Evolutionary conservation across 2,888 invertebrate genomes (phyloP), one percentile per base, ranked within the genome.

Genomic region (Campaea margaritaria): DNA sequence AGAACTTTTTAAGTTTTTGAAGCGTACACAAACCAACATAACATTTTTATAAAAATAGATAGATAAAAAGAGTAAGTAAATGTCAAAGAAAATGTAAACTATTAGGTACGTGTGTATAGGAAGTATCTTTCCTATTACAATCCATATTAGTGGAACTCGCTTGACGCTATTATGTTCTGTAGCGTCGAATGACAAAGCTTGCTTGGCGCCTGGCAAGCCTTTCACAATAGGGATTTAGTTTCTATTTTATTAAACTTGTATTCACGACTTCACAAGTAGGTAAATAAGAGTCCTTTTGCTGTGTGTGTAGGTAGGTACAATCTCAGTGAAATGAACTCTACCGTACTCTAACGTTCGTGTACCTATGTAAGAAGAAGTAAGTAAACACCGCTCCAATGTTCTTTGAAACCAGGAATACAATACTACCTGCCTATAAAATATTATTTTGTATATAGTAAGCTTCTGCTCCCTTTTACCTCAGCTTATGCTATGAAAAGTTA

Each of bases 161-260:
- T 28, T 76, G 78, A 83, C 76, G 69, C 69, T 79, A 83, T 10
- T 36, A 31, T 7, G 31, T 3, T 81, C 77, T 74, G 73, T 73
- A 76, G 82, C 78, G 77, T 87, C 85, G 72, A 74, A 78, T 89
- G 82, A 87, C 87, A 86, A 81, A 77, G 81, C 75, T 65, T 78
- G 81, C 75, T 65, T 78, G 81, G 81, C 82, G 79, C 76, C 80
- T 78, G 1, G 31, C 7, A 31, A 70, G 52, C 54, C 66, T 61
- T 73, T 69, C 67, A 78, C 74, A 80, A 31, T 31, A 12, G 50
- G 41, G 46, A 38, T 59, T 50, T 54, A 42, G 43, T 45, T 54
- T 31, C 53, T 10, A 41, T 54, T 42, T 45, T 59, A 59, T 54
- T 59, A 27, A 31, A 48, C 49, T 46, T 34, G 4, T 11, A 51